Evolutionary conservation across 2,113 vertebrate species (phyloP).

Genomic region (Cairina moschata): DNA sequence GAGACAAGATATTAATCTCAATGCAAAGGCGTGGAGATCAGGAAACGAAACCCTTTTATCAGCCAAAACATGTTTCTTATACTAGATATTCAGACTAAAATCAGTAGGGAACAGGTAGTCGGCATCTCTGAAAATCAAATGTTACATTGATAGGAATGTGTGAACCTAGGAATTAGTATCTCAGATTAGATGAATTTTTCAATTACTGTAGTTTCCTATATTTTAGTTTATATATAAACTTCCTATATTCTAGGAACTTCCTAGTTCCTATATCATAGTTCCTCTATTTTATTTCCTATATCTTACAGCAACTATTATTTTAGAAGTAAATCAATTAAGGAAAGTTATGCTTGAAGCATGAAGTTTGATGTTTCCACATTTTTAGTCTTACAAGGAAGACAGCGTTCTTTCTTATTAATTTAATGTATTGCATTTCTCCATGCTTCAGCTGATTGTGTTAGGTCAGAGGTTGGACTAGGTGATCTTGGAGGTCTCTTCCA

Average conservation of each 20-base stretch:
- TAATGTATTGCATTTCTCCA: not conserved
- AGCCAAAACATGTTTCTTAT: not conserved
- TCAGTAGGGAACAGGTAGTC: not conserved
- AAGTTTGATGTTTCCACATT: not conserved
- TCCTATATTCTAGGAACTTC: no score
- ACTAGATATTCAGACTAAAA: not conserved
- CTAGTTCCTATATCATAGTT: no score
- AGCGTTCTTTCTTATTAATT: not conserved
- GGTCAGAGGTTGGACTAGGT: no score
- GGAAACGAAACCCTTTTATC: not conserved
- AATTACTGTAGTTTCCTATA: not conserved
- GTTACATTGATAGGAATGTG: not conserved
- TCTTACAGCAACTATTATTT: not conserved
- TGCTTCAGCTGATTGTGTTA: not conserved
- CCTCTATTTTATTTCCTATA: not conserved
- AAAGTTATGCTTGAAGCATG: not conserved
- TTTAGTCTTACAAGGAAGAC: not conserved
- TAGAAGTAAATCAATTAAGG: not conserved
- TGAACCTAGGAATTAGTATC: not conserved
- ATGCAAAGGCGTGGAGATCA: not conserved
- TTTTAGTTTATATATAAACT: not conserved
- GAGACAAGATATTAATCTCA: not conserved
- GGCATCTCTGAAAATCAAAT: not conserved
- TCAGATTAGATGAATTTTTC: not conserved
- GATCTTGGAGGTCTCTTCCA: no score